Evolutionary conservation across 2,888 invertebrate species (phyloP), one percentile per base, ranked within the genome.

Genomic region (Caprella mutica): DNA sequence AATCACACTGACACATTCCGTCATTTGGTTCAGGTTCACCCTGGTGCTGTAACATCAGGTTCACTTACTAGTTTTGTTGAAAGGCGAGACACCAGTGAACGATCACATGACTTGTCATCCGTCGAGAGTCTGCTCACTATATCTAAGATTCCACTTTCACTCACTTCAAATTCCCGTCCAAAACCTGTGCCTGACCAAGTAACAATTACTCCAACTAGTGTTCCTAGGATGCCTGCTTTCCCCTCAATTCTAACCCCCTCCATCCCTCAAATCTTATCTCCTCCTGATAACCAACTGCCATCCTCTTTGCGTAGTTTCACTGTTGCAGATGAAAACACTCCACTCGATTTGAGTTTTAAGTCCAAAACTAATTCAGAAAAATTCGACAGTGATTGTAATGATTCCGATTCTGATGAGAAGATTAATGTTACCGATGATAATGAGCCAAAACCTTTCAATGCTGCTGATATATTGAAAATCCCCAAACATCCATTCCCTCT

Each of bases 1-100:
- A 86, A 85, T 42, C 77, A 92, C 2, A 79, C 81, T 59, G 85
- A 84, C 19, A 87, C 89, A 23, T 74, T 92, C 60, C 83, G 83
- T 29, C 93, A 93, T 69, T 83, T 91, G 67, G 83, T 83, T 65
- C 76, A 80, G 23, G 76, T 77, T 40, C 93, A 93, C 69, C 73
- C 80, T 1, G 76, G 81, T 5, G 90, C 62, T 5, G 63, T 59
- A 19, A 44, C 63, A 5, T 58, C 57, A 8, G 57, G 55, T 35
- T 59, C 59, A 5, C 55, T 63, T 9, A 46, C 53, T 14, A 48
- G 30, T 8, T 46, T 63, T 6, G 57, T 63, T n/a, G 59, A 54
- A 26, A 54, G 53, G 9, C 35, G 60, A 19, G 40, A 46, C n/a
- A 12, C 40, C 6, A 24, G 23, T 12, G 63, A 63, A 6, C 56